Base-by-base conservation (phyloP, 2,113 vertebrate species). In the Clarias magur region DNA sequence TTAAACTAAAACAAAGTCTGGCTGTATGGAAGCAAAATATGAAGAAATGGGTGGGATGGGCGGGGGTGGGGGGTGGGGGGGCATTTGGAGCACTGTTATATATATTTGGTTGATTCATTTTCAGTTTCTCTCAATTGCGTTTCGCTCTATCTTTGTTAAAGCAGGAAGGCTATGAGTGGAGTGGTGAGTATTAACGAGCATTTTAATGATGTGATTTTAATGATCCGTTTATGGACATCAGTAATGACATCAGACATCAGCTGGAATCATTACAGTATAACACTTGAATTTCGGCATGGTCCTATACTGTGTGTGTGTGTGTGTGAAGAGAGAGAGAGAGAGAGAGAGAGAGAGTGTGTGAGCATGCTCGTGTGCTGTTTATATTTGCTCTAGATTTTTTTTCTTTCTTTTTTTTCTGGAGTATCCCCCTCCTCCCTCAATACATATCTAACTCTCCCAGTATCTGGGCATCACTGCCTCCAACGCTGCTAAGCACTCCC, bases 401-500 rank as follows among this genome's bases (percentile, higher is more conserved):
- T n/a, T n/a, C n/a, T 6, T 48, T 42, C 38, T 67, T 23, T 1
- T 48, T 42, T 6, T 67, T 23, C 59, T 25, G 19, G 79, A 82
- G 67, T 59, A 60, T 75, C 34, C 79, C 63, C 56, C 86, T 80
- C 76, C 75, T 70, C 76, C 63, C 53, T 53, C 59, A 38, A 25
- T 23, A 12, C 30, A 80, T 38, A 80, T 80, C 27, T 59, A 80
- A 80, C 79, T 81, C 79, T 81, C 79, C 13, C 30, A 81, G 79
- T 42, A 42, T 81, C 57, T 81, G 57, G 34, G 34, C 79, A 81
- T 81, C 79, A 23, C 34, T 81, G 57, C 9, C 57, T 42, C 21
- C 11, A 81, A 42, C 79, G 62, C 57, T 0, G 12, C 30, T 38
- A 21, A 84, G 17, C 65, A 4, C 82, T 65, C 48, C 48, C 19